Percentiles rank a stretch among this genome's conserved stretches.
phyloP scores from a whole-genome alignment of 30 jellyfish, hydroid and myxozoan species.

The Pelagia noctiluca region DNA sequence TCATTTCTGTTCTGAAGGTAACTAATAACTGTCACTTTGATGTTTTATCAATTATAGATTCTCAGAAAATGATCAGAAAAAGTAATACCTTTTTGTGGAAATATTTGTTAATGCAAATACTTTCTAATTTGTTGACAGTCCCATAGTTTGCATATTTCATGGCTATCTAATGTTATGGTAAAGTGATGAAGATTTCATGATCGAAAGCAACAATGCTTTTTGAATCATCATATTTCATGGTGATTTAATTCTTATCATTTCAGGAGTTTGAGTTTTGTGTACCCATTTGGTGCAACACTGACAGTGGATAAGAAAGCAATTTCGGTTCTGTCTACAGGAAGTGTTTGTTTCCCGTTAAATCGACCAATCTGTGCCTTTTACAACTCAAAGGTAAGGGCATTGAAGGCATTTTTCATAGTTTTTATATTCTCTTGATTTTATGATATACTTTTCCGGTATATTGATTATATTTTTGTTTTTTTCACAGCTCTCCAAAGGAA shows the following conservation, averaged over 20 bases:
- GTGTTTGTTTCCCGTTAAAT: conserved; percentile 94
- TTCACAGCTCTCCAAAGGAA: conserved; percentile 78
- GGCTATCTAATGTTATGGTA: too few relatives aligned
- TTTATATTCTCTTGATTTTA: background rate
- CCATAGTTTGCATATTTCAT: too few relatives aligned
- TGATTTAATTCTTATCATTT: conserved; percentile 1
- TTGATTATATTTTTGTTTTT: background rate
- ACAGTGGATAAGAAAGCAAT: conserved; percentile 91
- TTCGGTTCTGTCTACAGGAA: conserved; percentile 92
- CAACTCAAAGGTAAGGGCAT: conserved; percentile 64
- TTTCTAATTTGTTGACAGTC: too few relatives aligned
- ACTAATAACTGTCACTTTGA: background rate
- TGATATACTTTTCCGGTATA: background rate
- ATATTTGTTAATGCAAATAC: too few relatives aligned
- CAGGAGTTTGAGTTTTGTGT: conserved; percentile 88
- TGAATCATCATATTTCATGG: too few relatives aligned
- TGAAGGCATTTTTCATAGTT: background rate
- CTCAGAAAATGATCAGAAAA: background rate
- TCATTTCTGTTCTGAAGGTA: too few relatives aligned
- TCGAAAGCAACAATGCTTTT: too few relatives aligned
- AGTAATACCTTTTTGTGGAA: background rate
- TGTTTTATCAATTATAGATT: background rate
- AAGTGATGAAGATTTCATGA: too few relatives aligned
- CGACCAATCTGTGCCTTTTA: conserved; percentile 96
- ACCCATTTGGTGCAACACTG: conserved; percentile 97